Conservation (phyloP, 2,113 vertebrate genomes). For the Peromyscus leucopus region DNA sequence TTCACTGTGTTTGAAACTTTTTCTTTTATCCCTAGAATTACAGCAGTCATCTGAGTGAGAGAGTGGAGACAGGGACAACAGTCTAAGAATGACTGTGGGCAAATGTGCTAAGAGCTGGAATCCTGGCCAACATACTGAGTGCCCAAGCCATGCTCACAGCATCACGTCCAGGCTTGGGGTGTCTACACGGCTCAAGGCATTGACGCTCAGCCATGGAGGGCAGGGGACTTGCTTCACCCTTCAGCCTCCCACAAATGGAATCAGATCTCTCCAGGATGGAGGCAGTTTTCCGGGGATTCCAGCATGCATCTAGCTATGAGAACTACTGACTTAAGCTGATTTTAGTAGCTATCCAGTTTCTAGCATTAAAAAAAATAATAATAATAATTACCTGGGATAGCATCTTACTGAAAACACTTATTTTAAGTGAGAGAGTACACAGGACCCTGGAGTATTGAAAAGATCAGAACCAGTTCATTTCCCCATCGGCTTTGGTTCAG, state of each 20-base stretch:
- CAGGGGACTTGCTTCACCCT: background rate
- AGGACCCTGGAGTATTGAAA: conserved; percentile 35
- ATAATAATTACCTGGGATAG: background rate
- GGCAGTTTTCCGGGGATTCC: background rate
- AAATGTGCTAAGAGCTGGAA: background rate
- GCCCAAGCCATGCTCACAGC: rapidly evolving
- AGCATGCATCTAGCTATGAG: background rate
- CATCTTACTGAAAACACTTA: conserved; percentile 56
- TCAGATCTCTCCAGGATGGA: background rate
- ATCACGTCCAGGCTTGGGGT: background rate
- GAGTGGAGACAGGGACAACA: background rate
- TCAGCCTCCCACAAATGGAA: background rate
- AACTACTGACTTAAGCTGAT: background rate
- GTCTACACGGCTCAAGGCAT: background rate
- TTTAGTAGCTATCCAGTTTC: conserved; percentile 8
- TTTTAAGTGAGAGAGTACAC: conserved; percentile 58
- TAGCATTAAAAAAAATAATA: background rate
- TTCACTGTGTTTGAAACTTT: background rate
- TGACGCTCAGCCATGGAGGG: background rate
- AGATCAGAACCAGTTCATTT: conserved; percentile 69
- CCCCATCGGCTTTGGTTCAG: conserved; percentile 64
- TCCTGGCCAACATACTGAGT: background rate
- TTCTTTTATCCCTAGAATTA: background rate
- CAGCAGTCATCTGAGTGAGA: background rate
- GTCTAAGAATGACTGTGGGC: background rate